phyloP scores from a whole-genome alignment of 2,888 invertebrate genomes.

The Halictus quadricinctus region DNA sequence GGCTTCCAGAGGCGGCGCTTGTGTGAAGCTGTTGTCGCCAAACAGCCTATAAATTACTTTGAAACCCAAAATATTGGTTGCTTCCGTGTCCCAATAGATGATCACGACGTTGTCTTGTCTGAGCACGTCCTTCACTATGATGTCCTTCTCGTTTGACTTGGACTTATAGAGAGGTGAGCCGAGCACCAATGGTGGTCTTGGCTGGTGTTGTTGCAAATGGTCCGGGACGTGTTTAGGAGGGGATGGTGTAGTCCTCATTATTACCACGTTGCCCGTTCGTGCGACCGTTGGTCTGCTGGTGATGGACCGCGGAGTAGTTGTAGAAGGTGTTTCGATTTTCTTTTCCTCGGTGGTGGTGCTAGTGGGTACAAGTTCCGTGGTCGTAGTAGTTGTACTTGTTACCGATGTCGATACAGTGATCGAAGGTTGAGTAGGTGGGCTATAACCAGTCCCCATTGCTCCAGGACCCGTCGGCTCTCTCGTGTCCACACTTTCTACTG shows the following conservation, averaged over 20 bases:
- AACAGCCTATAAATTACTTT: slow-evolving; percentile 94
- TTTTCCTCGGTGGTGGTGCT: slow-evolving; percentile 60
- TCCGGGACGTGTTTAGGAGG: slow-evolving; percentile 69
- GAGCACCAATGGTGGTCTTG: slow-evolving; percentile 88
- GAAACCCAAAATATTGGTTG: slow-evolving; percentile 93
- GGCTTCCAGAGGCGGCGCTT: slow-evolving; percentile 94
- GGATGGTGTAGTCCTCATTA: slow-evolving; percentile 76
- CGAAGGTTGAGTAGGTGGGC: slow-evolving; percentile 72
- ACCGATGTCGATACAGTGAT: slow-evolving; percentile 72
- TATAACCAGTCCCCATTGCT: slow-evolving; percentile 79
- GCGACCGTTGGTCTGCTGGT: slow-evolving; percentile 72
- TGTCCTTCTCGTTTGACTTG: slow-evolving; percentile 89
- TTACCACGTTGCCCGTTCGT: slow-evolving; percentile 78
- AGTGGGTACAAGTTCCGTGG: slow-evolving; percentile 57
- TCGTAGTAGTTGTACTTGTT: slow-evolving; percentile 68
- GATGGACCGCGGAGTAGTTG: slow-evolving; percentile 66
- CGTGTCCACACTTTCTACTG: slow-evolving; percentile 84
- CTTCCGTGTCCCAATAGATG: slow-evolving; percentile 96
- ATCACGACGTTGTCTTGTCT: slow-evolving; percentile 93
- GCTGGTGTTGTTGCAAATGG: slow-evolving; percentile 82
- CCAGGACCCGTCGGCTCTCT: slow-evolving; percentile 76
- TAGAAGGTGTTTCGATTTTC: slow-evolving; percentile 63
- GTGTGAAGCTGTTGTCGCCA: slow-evolving; percentile 94
- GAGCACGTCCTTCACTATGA: slow-evolving; percentile 93
- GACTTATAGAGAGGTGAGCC: slow-evolving; percentile 86